These are phyloP conservation scores for Pachyrhynchus sulphureomaculatus DNA, from an alignment of 1,140 invertebrate genomes.

Conservation along the genomic window DNA sequence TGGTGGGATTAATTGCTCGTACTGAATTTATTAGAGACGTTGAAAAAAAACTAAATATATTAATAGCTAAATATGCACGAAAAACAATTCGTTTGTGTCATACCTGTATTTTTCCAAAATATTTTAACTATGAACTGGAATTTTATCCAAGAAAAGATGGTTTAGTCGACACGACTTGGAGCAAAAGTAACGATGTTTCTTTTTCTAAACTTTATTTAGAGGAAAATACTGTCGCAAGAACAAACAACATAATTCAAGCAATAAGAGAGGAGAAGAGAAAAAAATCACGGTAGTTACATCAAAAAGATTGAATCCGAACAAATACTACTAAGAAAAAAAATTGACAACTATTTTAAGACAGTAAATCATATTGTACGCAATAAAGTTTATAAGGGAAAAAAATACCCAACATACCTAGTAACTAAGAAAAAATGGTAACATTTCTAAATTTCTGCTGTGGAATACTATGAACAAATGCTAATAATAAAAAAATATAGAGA, in stretches of 20 bases:
- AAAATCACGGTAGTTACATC: not conserved
- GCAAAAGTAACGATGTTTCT: conserved; percentile 4
- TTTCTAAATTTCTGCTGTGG: too few species aligned
- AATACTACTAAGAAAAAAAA: conserved; percentile 1
- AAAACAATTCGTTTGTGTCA: conserved; percentile 49
- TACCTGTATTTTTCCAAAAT: conserved; percentile 65
- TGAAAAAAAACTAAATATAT: conserved; percentile 63
- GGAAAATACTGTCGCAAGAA: conserved; percentile 32
- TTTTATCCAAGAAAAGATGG: conserved; percentile 62
- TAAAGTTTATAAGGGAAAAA: too few species aligned
- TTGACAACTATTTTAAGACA: conserved; percentile 6
- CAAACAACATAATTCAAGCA: conserved; percentile 30
- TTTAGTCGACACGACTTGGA: not conserved
- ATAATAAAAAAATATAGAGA: too few species aligned
- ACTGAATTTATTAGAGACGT: conserved; percentile 70
- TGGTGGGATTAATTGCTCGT: conserved; percentile 69
- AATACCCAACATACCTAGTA: too few species aligned
- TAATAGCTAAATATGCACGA: conserved; percentile 46
- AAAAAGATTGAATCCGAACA: conserved; percentile 9
- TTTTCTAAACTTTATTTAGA: conserved; percentile 33
- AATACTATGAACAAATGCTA: too few species aligned
- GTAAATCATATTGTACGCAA: too few species aligned
- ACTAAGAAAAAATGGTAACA: too few species aligned
- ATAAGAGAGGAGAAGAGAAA: conserved; percentile 19
- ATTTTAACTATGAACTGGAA: conserved; percentile 59